Base-by-base conservation (phyloP, 2,113 vertebrate genomes). In the Protobothrops flavoviridis region DNA sequence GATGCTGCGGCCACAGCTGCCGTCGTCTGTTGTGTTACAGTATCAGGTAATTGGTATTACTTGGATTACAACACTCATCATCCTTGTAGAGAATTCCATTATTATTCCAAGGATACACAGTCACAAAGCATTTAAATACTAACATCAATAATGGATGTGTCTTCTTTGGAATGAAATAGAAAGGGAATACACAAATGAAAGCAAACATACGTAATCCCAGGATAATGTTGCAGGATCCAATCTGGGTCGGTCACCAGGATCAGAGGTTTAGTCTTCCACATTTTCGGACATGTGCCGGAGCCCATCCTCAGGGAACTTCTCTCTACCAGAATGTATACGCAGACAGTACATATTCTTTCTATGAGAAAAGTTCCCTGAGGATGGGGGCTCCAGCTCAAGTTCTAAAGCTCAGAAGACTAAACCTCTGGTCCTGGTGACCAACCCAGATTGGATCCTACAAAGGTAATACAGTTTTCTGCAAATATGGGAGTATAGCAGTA, bases 1-100 rank as follows among this genome's bases (percentile, higher is more conserved):
- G 98, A 97, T 69, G 98, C 97, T 0, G 98, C 98, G 56, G 98
- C 97, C 95, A 99, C 98, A 91, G 98, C 97, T 96, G 98, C 97
- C 74, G 97, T 98, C 96, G 97, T 96, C 98, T 98, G 96, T 96
- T 87, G 94, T 45, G 61, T 97, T 93, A 96, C 96, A 96, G 24
- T n/a, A 89, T 81, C 33, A 56, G 85, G 81, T 85, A 94, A 74
- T 96, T 94, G 96, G 64, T 59, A 94, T 52, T 55, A 2, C 4
- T 45, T 69, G 87, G 90, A 26, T 4, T 1, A 95, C 88, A 1
- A n/a, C 86, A 92, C 93, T 90, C 81, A 69, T 48, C 91, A 88
- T 69, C 23, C 23, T 94, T 91, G 85, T 59, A 91, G 50, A 88
- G 50, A 89, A 55, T 90, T 87, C 45, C 91, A 9, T 1, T 86